Percentiles rank a stretch among this genome's conserved stretches.
Conservation (phyloP, 2,113 vertebrate species). For the Ginglymostoma cirratum region DNA sequence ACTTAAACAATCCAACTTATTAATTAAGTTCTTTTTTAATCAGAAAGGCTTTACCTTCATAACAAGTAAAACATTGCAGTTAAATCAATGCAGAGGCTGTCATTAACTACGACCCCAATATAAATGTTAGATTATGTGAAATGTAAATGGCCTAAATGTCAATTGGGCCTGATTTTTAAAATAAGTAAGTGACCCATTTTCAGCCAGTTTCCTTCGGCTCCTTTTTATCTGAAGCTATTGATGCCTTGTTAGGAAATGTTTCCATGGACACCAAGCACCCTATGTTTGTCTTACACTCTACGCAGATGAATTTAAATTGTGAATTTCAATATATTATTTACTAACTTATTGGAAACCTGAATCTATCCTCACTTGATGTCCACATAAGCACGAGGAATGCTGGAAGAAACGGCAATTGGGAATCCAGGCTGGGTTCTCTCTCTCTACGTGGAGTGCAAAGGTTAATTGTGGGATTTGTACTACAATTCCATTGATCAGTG, state of each 20-base stretch:
- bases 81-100: background rate
- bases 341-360: background rate
- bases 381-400: background rate
- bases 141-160: background rate
- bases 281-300: background rate
- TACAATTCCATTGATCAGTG: background rate
- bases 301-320: background rate
- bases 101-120: background rate
- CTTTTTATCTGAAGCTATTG: background rate
- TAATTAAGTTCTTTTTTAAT: background rate
- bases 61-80: constrained; percentile 7
- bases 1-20: background rate
- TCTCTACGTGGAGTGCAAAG: background rate
- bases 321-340: background rate
- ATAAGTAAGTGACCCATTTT: background rate
- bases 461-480: background rate
- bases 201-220: background rate
- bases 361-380: background rate
- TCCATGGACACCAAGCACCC: background rate
- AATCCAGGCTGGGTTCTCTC: background rate
- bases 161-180: background rate
- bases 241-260: background rate
- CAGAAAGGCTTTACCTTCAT: background rate
- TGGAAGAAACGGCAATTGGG: background rate
- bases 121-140: background rate